These are phyloP conservation scores for human DNA, from an alignment of 2,113 vertebrate species.

Conservation along the genomic window DNA sequence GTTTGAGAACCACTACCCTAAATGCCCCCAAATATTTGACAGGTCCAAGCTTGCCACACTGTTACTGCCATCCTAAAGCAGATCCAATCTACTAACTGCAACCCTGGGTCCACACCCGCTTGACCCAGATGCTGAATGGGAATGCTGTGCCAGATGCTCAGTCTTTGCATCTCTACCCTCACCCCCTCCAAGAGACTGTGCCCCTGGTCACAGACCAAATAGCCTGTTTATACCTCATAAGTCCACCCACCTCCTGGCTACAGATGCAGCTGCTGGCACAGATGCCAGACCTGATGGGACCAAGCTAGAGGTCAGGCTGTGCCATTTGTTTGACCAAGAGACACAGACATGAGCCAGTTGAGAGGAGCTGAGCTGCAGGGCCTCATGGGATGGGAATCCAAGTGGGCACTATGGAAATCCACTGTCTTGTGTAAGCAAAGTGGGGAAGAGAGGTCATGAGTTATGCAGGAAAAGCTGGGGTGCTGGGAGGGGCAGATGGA, in stretches of 20 bases:
- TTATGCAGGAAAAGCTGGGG: neutral
- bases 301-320: neutral
- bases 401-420: neutral
- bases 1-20: neutral
- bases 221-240: neutral
- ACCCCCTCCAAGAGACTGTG: neutral
- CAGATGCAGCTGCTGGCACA: neutral
- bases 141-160: neutral
- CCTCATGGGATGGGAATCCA: neutral
- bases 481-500: neutral
- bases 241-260: neutral
- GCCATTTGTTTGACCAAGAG: neutral
- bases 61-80: neutral
- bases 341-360: neutral
- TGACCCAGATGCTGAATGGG: rapidly evolving
- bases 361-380: neutral
- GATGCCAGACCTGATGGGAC: neutral
- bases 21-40: neutral
- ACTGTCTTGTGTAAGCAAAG: neutral
- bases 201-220: neutral
- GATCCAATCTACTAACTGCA: neutral
- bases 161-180: too few species aligned
- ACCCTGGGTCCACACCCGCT: neutral
- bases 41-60: neutral
- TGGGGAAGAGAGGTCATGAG: neutral